Evolutionary conservation across 2,797 vertebrate genomes (phyloP), one percentile per base, ranked within the genome.

Genomic region (Oophaga sylvatica): DNA sequence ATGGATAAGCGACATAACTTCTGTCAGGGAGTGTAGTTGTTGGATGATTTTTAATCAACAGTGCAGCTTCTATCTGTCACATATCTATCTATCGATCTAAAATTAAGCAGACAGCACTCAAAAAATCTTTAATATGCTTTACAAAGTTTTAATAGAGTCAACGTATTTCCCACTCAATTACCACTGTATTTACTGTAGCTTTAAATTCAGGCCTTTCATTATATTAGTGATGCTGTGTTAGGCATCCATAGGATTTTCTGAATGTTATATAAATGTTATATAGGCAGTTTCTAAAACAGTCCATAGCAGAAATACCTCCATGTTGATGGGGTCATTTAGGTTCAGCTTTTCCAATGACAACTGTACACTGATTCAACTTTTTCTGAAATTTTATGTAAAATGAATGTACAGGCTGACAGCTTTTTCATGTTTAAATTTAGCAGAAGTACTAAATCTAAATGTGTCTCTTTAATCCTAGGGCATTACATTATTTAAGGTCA

Each of bases 351-450:
- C n/a, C 22, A 56, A 73, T 77, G 45, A 76, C 56, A 87, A 75
- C 75, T 26, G 16, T 59, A 82, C n/a, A 17, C 29, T 53, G 45
- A 65, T 67, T 77, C 53, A 31, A 67, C 70, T 67, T 75, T 73
- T 41, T 68, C 77, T 45, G 56, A 60, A 81, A 81, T 81, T 60
- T 82, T 76, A 77, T 65, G 29, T 31, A 48, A 81, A 81, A 87
- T 82, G 59, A 82, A 76, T 63, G 29, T 29, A 65, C 45, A 60
- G 45, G 17, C 60, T 85, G 75, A 65, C 62, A 79, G 60, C 41
- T 53, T 67, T 85, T 57, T 85, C n/a, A 85, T 85, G 84, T 79
- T 85, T 76, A 85, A 85, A 85, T 85, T 77, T 85, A 68, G 62
- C 84, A 78, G 57, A 57, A 45, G 65, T 26, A 86, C 41, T 59